Base-by-base conservation (phyloP, 2,797 vertebrate species). In the Heterohyrax brucei region DNA sequence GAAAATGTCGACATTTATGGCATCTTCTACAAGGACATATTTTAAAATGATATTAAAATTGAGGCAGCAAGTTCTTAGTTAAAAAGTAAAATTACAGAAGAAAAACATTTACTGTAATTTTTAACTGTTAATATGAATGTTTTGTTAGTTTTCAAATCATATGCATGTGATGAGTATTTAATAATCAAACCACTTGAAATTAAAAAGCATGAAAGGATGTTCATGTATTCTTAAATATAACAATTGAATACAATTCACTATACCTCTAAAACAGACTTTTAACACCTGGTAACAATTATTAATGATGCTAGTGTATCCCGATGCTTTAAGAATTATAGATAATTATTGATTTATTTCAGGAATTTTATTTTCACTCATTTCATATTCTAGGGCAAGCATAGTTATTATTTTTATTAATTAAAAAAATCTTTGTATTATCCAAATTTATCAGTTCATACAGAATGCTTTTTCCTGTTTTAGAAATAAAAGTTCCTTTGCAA, bases 1-100 rank as follows among this genome's bases (percentile, higher is more conserved):
- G 98, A 98, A 98, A 98, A 98, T 97, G 98, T 98, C 93, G 81
- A 98, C 98, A 94, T 98, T 99, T 98, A 99, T 97, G 95, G 97
- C 96, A 98, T 95, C 96, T 98, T 98, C 97, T 98, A 97, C 98
- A 98, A 98, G 98, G 98, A 97, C 98, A 96, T 98, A 98, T 98
- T 98, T 98, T 98, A 78, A 98, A 98, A 98, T 96, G 33, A 97
- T 98, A 96, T 97, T 98, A 98, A 98, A 97, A 96, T 98, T 98
- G 98, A 98, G 98, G 94, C 96, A 89, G 92, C 96, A 98, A 98
- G 97, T 98, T 98, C 98, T 98, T 98, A 97, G 97, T 98, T 97
- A 98, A 97, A 98, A 98, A 97, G 87, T 98, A 82, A 96, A 94
- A 97, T 98, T 98, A 97, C 80, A 95, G 98, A 98, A 96, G 62